A percentile compares a stretch with the other conserved stretches of the same genome.
These are phyloP conservation scores for Phrynosoma blainvillii DNA, from an alignment of 2,113 vertebrate genomes.

Conservation along the genomic window DNA sequence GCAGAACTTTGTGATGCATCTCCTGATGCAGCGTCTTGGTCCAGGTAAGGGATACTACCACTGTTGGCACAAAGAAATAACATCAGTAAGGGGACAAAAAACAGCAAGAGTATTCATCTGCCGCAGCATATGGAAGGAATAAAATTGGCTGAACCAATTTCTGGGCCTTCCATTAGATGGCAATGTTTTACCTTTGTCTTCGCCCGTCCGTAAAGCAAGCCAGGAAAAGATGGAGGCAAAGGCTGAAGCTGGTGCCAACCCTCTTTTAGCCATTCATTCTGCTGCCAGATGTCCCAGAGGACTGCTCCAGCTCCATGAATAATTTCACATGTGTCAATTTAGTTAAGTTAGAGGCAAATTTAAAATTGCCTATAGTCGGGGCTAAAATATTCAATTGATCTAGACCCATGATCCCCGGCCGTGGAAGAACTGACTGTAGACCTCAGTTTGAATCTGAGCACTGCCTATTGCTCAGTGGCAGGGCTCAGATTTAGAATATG, in stretches of 20 bases:
- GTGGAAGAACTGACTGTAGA: neutral
- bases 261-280: neutral
- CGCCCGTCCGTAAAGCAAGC: neutral
- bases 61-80: too few species aligned
- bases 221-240: too few species aligned
- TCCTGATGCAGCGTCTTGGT: too few species aligned
- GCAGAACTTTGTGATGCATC: too few species aligned
- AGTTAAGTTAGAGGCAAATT: neutral
- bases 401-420: too few species aligned
- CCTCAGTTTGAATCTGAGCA: neutral
- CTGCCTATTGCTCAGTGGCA: too few species aligned
- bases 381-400: neutral
- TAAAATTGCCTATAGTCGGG: neutral
- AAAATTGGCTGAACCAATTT: neutral
- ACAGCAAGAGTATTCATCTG: too few species aligned
- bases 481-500: too few species aligned
- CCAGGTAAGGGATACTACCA: too few species aligned
- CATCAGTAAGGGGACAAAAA: too few species aligned
- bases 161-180: neutral
- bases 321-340: constrained; percentile 1
- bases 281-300: neutral
- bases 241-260: neutral
- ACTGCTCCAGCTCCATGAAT: neutral
- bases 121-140: too few species aligned
- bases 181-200: neutral